Evolutionary conservation across 2,888 invertebrate species (phyloP), one percentile per base, ranked within the genome.

Genomic region (Cylindroiulus punctatus): DNA sequence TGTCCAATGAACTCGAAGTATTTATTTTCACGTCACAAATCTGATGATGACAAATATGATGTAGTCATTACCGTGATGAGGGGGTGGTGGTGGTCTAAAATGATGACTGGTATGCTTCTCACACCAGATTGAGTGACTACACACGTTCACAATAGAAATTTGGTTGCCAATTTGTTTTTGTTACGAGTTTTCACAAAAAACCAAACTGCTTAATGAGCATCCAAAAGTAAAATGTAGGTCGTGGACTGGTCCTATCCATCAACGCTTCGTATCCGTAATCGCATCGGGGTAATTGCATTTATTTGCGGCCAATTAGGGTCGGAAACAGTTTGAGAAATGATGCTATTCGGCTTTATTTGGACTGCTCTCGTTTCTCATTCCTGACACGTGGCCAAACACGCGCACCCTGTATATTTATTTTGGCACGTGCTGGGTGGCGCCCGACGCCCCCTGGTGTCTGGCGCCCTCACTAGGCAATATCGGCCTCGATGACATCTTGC

Each of bases 331-430:
- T 26, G 76, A 30, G 26, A 65, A 65, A 65, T 65, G 22, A 65
- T 76, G 30, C 3, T 30, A 30, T 76, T 17, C 17, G 22, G 26
- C 17, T 76, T 8, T 76, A 14, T 52, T n/a, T 76, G 30, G 76
- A 76, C 76, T 14, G 76, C 30, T 76, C 76, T 30, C 76, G 76
- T 76, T 76, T 3, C 30, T 10, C 7, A 14, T 30, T 12, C 76
- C 14, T 76, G 30, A 76, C 10, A 14, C 76, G 10, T 76, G 14
- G 10, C 76, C 14, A 76, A 76, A 76, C 26, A 76, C 14, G 76
- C 14, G 14, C 76, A 76, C 76, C 76, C 76, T 76, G 76, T 76
- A n/a, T n/a, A 30, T 76, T 76, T 76, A 30, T 76, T 76, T 76
- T 76, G 76, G 76, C 76, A 76, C 1, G 26, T 12, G 3, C 12